phyloP scores from a whole-genome alignment of 2,888 invertebrate species.

The Drosophila pegasa region DNA sequence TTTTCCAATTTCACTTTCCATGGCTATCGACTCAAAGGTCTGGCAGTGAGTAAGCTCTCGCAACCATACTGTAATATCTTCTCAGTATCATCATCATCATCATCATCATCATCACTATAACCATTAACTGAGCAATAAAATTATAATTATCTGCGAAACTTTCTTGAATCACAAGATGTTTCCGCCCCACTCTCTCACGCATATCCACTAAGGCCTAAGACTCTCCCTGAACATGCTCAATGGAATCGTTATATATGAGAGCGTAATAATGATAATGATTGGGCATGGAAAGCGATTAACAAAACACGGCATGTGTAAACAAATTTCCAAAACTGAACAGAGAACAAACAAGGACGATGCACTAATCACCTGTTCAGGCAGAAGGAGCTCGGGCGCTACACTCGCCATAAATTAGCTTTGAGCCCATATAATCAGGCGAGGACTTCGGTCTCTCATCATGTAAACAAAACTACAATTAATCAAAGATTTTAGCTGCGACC shows the following conservation, averaged over 20 bases:
- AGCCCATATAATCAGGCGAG: slow-evolving; percentile 52
- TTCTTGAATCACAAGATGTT: not conserved
- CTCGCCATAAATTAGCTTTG: slow-evolving; percentile 38
- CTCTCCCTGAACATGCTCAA: not conserved
- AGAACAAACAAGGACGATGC: slow-evolving; percentile 27
- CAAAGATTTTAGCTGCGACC: slow-evolving; percentile 73
- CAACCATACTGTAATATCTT: no score
- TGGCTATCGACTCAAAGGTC: no score
- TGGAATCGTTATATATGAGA: not conserved
- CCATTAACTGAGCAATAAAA: not conserved
- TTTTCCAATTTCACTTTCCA: no score
- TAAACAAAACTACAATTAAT: slow-evolving; percentile 81
- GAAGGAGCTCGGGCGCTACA: slow-evolving; percentile 9
- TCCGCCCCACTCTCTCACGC: not conserved
- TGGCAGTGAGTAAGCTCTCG: no score
- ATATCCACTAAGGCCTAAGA: not conserved
- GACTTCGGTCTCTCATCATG: slow-evolving; percentile 54
- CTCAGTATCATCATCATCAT: no score
- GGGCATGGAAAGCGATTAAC: slow-evolving; percentile 53
- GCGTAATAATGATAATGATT: slow-evolving; percentile 30
- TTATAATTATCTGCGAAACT: no score
- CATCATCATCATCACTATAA: not conserved
- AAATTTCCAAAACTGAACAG: slow-evolving; percentile 56
- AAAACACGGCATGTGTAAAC: slow-evolving; percentile 39
- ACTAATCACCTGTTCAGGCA: slow-evolving; percentile 61